A percentile compares a stretch with the other conserved stretches of the same genome.
Conservation (phyloP, 2,888 invertebrate genomes). For the Bimastos eiseni region DNA sequence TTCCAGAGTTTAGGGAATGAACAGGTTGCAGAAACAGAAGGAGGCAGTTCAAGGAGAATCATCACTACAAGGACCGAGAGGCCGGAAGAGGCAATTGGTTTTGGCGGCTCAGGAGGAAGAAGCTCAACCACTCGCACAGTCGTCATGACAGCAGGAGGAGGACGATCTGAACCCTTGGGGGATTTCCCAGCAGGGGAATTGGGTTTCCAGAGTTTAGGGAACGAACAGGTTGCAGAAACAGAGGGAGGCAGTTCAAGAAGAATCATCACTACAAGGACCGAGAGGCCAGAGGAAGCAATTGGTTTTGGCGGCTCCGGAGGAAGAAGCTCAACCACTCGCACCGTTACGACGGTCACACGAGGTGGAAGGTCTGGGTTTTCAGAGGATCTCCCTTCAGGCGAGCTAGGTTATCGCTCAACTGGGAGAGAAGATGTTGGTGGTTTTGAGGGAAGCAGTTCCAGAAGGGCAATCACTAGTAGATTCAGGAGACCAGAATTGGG, state of each 20-base stretch:
- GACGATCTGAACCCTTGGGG: neutral
- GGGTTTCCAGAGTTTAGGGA: constrained; percentile 5
- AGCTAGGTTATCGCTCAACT: neutral
- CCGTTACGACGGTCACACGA: neutral
- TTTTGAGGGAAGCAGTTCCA: neutral
- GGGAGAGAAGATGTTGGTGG: neutral
- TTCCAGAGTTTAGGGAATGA: neutral
- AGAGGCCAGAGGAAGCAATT: neutral
- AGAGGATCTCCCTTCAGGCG: constrained; percentile 3
- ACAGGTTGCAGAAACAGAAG: neutral
- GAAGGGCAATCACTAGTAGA: neutral
- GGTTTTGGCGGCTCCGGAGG: neutral
- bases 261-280: neutral
- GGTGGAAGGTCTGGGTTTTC: constrained; percentile 8
- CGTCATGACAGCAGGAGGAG: neutral
- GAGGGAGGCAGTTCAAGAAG: constrained; percentile 1
- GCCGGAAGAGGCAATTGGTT: neutral
- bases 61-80: neutral
- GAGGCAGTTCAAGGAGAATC: neutral
- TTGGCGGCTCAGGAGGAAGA: constrained; percentile 8
- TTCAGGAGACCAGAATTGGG: neutral
- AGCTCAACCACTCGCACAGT: neutral
- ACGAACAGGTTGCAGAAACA: neutral
- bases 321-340: neutral
- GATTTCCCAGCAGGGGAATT: neutral